Evolutionary conservation across 2,888 invertebrate species (phyloP).

Genomic region (Matsumyia berberina): DNA sequence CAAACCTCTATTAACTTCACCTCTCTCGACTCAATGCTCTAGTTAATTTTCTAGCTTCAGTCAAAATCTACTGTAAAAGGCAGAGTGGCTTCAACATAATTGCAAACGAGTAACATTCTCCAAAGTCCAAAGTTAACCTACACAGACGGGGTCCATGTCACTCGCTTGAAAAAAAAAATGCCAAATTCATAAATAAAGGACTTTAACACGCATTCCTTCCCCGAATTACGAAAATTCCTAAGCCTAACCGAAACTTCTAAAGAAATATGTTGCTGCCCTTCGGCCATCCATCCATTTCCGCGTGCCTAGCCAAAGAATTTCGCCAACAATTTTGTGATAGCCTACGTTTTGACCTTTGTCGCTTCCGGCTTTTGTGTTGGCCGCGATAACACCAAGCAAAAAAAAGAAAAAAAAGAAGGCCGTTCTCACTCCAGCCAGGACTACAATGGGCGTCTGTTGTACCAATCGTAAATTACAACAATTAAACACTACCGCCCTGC

Average conservation of each 20-base stretch:
- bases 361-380: constrained; percentile 15
- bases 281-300: constrained; percentile 45
- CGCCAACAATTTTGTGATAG: constrained; percentile 56
- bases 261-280: constrained; percentile 36
- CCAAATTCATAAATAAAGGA: not conserved
- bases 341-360: constrained; percentile 50
- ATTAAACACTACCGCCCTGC: constrained; percentile 63
- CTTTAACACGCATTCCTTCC: constrained; percentile 35
- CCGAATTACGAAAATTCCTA: constrained; percentile 41
- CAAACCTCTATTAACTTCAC: no score
- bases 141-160: not conserved
- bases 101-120: not conserved
- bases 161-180: not conserved
- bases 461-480: constrained; percentile 74
- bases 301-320: constrained; percentile 43
- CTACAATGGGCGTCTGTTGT: constrained; percentile 62
- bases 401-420: constrained; percentile 17
- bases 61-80: no score
- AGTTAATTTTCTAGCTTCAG: no score
- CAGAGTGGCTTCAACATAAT: no score
- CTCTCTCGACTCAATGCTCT: no score
- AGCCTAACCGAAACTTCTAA: constrained; percentile 45
- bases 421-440: not conserved
- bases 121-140: not conserved
- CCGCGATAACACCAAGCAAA: not conserved